A percentile compares a stretch with the other conserved stretches of the same genome.
These are phyloP conservation scores for Trogon melanurus DNA, from an alignment of 2,113 vertebrate genomes.

Conservation along the genomic window DNA sequence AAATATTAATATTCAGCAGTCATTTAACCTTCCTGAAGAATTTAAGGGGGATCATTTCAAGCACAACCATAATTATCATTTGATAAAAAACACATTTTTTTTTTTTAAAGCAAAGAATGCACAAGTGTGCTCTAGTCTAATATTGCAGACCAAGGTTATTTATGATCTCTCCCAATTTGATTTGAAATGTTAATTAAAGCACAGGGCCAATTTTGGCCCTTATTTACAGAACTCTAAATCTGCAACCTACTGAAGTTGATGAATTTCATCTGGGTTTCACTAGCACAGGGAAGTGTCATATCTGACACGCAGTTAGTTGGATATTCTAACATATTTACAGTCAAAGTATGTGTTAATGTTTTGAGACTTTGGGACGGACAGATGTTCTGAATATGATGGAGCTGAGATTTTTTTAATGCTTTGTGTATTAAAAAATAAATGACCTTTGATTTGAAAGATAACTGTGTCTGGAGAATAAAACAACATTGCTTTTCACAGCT, in stretches of 20 bases:
- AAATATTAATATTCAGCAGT: conserved; percentile 54
- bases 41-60: conserved; percentile 26
- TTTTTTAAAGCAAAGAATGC: conserved; percentile 15
- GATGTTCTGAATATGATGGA: conserved; percentile 26
- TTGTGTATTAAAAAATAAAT: conserved; percentile 5
- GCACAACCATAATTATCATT: neutral
- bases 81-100: conserved; percentile 1
- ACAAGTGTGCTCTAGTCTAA: conserved; percentile 31
- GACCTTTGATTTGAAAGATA: conserved; percentile 17
- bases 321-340: conserved; percentile 35
- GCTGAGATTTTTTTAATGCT: neutral
- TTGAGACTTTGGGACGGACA: conserved; percentile 36
- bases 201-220: conserved; percentile 38
- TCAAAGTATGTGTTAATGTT: conserved; percentile 33
- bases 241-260: conserved; percentile 42
- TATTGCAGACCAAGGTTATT: conserved; percentile 60
- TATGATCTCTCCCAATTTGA: conserved; percentile 58
- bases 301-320: conserved; percentile 50
- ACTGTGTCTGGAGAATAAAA: neutral
- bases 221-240: conserved; percentile 64
- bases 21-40: conserved; percentile 51
- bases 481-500: neutral
- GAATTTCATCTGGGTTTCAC: conserved; percentile 63
- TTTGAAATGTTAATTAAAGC: conserved; percentile 73
- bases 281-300: conserved; percentile 34